Percentiles rank a stretch among this genome's conserved stretches.
These are phyloP conservation scores for Anthoscopus minutus DNA, from an alignment of 2,113 vertebrate genomes.

Conservation along the genomic window DNA sequence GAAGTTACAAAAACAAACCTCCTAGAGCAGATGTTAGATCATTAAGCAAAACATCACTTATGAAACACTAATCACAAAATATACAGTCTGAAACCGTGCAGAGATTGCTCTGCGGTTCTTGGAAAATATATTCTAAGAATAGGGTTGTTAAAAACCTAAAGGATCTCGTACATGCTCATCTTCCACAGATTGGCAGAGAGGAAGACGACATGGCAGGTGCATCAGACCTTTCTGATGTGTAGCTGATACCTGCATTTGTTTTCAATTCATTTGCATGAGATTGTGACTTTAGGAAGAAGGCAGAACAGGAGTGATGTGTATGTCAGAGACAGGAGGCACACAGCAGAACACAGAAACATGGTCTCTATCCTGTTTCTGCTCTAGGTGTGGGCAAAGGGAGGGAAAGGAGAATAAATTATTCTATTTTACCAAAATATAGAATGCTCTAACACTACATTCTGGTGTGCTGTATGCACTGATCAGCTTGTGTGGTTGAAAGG, in stretches of 20 bases:
- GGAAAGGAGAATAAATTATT: background rate
- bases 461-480: background rate
- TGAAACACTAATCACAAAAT: slow-evolving; percentile 63
- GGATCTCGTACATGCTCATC: background rate
- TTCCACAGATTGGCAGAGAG: background rate
- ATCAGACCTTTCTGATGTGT: background rate
- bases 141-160: background rate
- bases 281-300: background rate
- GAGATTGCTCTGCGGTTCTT: background rate
- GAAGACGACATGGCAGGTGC: background rate
- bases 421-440: rapidly evolving
- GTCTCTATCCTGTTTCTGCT: background rate
- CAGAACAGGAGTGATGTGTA: background rate
- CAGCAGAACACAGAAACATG: background rate
- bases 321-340: background rate
- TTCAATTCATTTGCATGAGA: background rate
- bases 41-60: slow-evolving; percentile 65
- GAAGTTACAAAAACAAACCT: slow-evolving; percentile 63
- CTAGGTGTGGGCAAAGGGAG: background rate
- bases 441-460: background rate
- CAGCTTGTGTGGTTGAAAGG: background rate
- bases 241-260: background rate
- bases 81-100: slow-evolving; percentile 36
- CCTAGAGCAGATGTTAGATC: slow-evolving; percentile 67
- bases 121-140: slow-evolving; percentile 38